phyloP scores from a whole-genome alignment of 2,113 vertebrate species.

The Protobothrops mucrosquamatus region DNA sequence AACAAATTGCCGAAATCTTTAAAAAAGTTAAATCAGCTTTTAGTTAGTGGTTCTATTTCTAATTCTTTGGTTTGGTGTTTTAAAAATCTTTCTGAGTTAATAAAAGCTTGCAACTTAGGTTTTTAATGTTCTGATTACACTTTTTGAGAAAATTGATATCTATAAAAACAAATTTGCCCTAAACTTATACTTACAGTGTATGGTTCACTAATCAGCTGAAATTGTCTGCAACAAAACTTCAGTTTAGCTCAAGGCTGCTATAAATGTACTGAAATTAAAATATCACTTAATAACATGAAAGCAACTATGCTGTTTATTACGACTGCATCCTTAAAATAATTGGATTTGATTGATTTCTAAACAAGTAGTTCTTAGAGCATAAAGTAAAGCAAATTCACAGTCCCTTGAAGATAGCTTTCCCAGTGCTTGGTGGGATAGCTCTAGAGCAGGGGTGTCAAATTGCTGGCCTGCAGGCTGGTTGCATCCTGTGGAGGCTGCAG shows the following conservation, averaged over 20 bases:
- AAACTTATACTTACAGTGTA: background rate
- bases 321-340: background rate
- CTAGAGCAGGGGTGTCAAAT: too few species aligned
- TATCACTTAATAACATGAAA: background rate
- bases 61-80: background rate
- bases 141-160: background rate
- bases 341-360: background rate
- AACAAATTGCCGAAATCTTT: background rate
- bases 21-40: background rate
- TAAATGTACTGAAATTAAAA: background rate
- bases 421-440: background rate
- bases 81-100: background rate
- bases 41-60: background rate
- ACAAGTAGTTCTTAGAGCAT: background rate
- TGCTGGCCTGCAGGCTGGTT: too few species aligned
- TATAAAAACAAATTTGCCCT: background rate
- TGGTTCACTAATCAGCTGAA: background rate
- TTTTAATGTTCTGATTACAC: background rate
- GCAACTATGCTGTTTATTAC: background rate
- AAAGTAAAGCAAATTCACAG: background rate
- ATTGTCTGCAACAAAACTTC: background rate
- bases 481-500: too few species aligned
- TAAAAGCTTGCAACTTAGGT: background rate
- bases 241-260: background rate
- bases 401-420: background rate